phyloP scores from a whole-genome alignment of 2,113 vertebrate genomes.

The Corapipo altera region DNA sequence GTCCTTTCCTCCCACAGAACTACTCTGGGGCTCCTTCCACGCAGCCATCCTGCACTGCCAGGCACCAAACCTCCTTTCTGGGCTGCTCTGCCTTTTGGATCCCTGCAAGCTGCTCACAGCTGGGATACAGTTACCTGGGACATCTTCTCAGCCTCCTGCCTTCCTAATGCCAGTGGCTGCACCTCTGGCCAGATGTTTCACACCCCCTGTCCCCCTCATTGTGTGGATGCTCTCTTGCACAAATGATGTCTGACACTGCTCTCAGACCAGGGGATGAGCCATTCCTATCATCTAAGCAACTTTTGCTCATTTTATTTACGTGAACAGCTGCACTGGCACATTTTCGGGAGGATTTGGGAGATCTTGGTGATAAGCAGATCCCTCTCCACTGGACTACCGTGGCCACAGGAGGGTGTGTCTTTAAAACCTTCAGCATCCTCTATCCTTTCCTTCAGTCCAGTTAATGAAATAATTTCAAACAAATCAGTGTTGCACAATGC shows the following conservation, averaged over 20 bases:
- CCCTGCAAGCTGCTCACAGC: not conserved
- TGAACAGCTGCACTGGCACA: not conserved
- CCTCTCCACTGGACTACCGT: not conserved
- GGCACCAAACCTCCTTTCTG: not conserved
- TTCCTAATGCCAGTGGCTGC: not conserved
- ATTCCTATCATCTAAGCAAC: not conserved
- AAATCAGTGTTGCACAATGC: not conserved
- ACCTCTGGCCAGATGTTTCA: not conserved
- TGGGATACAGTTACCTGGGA: not conserved
- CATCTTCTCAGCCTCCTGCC: not conserved
- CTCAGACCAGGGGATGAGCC: not conserved
- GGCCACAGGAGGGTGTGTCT: not conserved
- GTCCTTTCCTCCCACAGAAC: not conserved
- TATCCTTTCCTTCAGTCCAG: not conserved
- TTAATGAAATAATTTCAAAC: not conserved
- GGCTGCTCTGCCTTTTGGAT: not conserved
- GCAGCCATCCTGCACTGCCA: not conserved
- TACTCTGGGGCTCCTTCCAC: accelerated
- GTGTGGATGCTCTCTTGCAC: accelerated
- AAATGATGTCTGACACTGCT: not conserved
- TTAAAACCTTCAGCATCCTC: not conserved
- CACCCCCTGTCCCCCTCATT: not conserved
- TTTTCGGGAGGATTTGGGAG: not conserved
- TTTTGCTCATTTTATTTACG: not conserved
- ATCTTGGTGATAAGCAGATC: not conserved